A percentile compares a stretch with the other conserved stretches of the same genome.
These are phyloP conservation scores for Nemapogon koenigi DNA, from an alignment of 2,888 invertebrate species.

Conservation along the genomic window DNA sequence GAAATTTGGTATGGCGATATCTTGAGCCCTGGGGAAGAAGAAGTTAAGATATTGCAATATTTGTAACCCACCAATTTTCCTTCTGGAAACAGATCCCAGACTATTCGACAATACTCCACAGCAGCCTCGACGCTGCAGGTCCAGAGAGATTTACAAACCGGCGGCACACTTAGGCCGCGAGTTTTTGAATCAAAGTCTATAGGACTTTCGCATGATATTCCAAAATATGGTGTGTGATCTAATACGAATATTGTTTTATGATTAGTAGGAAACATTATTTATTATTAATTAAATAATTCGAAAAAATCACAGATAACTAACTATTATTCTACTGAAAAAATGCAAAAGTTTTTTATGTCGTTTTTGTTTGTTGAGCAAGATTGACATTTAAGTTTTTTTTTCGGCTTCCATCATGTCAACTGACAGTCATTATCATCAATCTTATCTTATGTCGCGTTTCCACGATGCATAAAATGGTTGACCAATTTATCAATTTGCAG, in stretches of 20 bases:
- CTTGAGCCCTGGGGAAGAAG: neutral
- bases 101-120: slow-evolving; percentile 94
- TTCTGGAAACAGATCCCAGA: slow-evolving; percentile 95
- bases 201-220: slow-evolving; percentile 80
- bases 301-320: neutral
- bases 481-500: no score
- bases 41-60: neutral
- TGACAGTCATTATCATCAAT: no score
- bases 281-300: neutral
- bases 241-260: slow-evolving; percentile 97
- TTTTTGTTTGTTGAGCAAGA: neutral
- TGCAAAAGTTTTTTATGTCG: neutral
- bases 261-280: slow-evolving; percentile 71
- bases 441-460: no score
- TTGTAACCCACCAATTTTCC: slow-evolving; percentile 83
- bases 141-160: slow-evolving; percentile 94
- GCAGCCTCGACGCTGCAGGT: slow-evolving; percentile 95
- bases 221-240: slow-evolving; percentile 93
- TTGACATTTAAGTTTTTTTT: no score
- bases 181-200: slow-evolving; percentile 84
- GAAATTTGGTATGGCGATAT: neutral
- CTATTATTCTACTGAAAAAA: neutral
- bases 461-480: no score
- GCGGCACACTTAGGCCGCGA: slow-evolving; percentile 74
- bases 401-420: neutral